These are phyloP conservation scores for Brevimyrus niger DNA, from an alignment of 2,113 vertebrate genomes.

Conservation along the genomic window DNA sequence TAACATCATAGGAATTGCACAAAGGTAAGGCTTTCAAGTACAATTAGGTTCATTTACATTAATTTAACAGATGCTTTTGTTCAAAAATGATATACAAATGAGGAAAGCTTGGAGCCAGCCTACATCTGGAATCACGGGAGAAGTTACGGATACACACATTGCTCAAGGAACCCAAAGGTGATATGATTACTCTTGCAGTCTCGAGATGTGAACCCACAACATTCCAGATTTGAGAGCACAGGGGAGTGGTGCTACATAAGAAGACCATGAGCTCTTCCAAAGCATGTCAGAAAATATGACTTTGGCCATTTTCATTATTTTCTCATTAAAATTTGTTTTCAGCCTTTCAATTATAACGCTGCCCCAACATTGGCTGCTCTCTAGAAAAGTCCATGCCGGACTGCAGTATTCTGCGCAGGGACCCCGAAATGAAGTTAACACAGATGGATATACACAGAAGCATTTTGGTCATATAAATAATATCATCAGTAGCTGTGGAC, in stretches of 20 bases:
- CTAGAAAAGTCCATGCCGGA: neutral
- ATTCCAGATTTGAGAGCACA: neutral
- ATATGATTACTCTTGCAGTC: neutral
- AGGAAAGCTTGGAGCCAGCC: neutral
- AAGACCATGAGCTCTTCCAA: neutral
- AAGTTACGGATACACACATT: neutral
- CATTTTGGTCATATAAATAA: neutral
- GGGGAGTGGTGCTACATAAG: neutral
- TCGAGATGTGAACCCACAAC: neutral
- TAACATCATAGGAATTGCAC: neutral
- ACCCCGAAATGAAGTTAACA: neutral
- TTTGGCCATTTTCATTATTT: neutral
- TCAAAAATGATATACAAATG: neutral
- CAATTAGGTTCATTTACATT: neutral
- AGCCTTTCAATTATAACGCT: no score
- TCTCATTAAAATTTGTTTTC: neutral
- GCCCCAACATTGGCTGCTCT: neutral
- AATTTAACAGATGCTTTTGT: neutral
- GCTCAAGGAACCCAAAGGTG: neutral
- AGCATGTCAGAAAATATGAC: neutral
- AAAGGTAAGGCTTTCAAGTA: neutral
- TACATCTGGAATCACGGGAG: neutral
- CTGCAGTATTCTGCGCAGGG: neutral
- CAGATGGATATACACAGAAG: neutral
- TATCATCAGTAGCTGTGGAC: neutral